Evolutionary conservation across 2,797 vertebrate species (phyloP).

Genomic region (Macropodus opercularis): DNA sequence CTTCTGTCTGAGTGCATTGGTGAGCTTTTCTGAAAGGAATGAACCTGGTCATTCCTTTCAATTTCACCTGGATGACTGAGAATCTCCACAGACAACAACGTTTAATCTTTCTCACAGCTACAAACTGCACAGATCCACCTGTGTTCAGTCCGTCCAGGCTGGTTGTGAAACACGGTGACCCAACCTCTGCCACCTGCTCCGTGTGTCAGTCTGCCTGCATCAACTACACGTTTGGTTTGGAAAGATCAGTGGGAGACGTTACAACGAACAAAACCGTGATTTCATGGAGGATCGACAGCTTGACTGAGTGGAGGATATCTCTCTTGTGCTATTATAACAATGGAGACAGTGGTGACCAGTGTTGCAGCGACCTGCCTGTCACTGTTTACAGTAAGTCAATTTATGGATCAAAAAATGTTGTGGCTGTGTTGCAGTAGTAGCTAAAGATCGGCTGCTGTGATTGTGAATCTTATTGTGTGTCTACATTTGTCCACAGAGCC

Average conservation of each 20-base stretch:
- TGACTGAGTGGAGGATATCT: neutral
- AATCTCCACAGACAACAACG: too few relatives aligned
- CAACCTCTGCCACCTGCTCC: constrained; percentile 8
- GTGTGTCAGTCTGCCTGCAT: neutral
- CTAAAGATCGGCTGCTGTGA: too few relatives aligned
- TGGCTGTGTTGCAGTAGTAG: too few relatives aligned
- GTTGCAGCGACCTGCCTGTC: neutral
- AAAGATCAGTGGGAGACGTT: fast-evolving
- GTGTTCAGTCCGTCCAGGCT: constrained; percentile 33
- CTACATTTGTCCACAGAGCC: constrained; percentile 53
- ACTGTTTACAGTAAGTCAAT: constrained; percentile 54
- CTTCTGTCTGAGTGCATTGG: too few relatives aligned
- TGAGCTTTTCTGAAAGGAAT: too few relatives aligned
- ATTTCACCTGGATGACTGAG: too few relatives aligned
- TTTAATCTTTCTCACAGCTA: constrained; percentile 3
- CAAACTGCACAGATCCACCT: constrained; percentile 8
- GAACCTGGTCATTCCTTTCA: too few relatives aligned
- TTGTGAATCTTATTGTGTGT: neutral
- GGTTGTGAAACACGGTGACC: constrained; percentile 29
- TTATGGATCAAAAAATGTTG: neutral
- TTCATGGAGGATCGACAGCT: constrained; percentile 8
- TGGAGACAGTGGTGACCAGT: fast-evolving
- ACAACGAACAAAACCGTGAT: fast-evolving
- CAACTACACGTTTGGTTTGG: fast-evolving
- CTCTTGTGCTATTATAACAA: neutral